phyloP scores from a whole-genome alignment of 2,888 invertebrate genomes.

The Microchrysa polita region DNA sequence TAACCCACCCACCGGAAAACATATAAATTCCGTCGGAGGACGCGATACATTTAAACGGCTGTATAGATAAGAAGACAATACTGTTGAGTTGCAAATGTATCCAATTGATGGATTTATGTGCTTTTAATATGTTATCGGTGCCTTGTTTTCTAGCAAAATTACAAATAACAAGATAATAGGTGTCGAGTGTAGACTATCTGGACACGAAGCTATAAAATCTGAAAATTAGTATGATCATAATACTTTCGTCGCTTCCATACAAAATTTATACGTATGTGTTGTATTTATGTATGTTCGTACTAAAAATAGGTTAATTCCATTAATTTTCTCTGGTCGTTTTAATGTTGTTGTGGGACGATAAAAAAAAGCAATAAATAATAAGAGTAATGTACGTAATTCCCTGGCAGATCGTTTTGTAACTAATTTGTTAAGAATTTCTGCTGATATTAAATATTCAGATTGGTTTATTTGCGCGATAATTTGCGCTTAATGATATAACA shows the following conservation, averaged over 20 bases:
- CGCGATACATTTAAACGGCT: too few relatives aligned
- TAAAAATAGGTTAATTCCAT: not conserved
- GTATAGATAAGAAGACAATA: slow-evolving; percentile 16
- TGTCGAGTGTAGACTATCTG: too few relatives aligned
- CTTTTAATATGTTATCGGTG: slow-evolving; percentile 34
- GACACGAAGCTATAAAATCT: not conserved
- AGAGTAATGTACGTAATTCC: not conserved
- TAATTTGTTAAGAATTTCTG: not conserved
- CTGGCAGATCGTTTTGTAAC: not conserved
- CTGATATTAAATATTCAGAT: not conserved
- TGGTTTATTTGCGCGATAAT: too few relatives aligned
- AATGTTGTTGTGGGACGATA: too few relatives aligned
- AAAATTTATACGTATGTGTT: too few relatives aligned
- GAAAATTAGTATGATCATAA: slow-evolving; percentile 7
- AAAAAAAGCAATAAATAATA: too few relatives aligned
- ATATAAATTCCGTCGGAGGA: not conserved
- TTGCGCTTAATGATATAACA: too few relatives aligned
- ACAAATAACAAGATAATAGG: slow-evolving; percentile 28
- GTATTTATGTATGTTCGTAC: too few relatives aligned
- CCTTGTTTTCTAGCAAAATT: slow-evolving; percentile 16
- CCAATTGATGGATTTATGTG: slow-evolving; percentile 21
- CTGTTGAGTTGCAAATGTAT: slow-evolving; percentile 17
- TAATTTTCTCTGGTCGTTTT: too few relatives aligned
- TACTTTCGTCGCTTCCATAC: not conserved
- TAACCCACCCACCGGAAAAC: not conserved